These are phyloP conservation scores for Pinctada fucata DNA, from an alignment of 2,888 invertebrate species.

Conservation along the genomic window DNA sequence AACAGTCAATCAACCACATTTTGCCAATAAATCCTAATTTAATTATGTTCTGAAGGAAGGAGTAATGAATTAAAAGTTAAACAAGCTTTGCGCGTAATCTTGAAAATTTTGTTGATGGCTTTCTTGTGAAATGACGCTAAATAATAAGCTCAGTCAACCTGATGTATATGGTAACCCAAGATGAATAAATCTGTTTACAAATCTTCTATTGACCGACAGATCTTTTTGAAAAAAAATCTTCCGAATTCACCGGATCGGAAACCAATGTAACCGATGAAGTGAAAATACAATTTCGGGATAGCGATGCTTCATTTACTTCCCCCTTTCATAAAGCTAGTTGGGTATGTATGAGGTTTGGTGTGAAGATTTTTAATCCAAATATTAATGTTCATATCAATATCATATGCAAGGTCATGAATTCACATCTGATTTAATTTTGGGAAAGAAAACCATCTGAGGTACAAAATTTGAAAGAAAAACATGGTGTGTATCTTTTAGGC, in stretches of 20 bases:
- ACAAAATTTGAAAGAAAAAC: too few relatives aligned
- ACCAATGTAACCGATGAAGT: not conserved
- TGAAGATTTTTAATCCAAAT: too few relatives aligned
- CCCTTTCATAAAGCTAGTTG: not conserved
- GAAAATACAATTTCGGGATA: not conserved
- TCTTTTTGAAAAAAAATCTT: not conserved
- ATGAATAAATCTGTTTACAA: conserved; percentile 10
- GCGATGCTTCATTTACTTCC: not conserved
- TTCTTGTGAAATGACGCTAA: conserved; percentile 9
- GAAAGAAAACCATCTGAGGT: too few relatives aligned
- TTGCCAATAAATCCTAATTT: conserved; percentile 12
- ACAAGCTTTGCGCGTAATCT: conserved; percentile 12
- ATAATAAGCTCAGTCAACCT: not conserved
- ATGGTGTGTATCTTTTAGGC: too few relatives aligned
- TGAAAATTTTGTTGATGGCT: conserved; percentile 7
- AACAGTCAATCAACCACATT: conserved; percentile 4
- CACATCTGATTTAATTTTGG: too few relatives aligned
- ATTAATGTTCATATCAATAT: too few relatives aligned
- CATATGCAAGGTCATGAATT: too few relatives aligned
- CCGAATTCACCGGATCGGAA: conserved; percentile 1
- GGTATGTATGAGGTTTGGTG: not conserved
- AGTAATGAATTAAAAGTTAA: conserved; percentile 17
- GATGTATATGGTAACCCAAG: not conserved
- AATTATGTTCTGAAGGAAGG: conserved; percentile 1
- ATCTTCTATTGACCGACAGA: conserved; percentile 2